Percentiles rank a stretch among this genome's conserved stretches.
Conservation (phyloP, 30 jellyfish, hydroid and myxozoan genomes). For the Aurelia sp. region DNA sequence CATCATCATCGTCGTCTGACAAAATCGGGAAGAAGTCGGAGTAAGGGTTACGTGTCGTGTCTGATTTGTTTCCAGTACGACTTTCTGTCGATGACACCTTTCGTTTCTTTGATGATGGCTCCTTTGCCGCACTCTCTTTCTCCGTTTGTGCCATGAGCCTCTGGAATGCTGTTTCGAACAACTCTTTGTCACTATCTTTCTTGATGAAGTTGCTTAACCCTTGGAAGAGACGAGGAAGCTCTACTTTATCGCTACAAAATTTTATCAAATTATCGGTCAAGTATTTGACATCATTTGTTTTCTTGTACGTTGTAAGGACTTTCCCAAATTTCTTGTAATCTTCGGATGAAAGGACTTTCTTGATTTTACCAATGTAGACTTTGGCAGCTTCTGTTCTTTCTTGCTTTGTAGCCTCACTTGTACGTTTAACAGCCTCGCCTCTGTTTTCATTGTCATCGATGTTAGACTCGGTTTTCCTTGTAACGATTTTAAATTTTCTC, state of each 20-base stretch:
- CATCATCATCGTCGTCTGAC: constrained; percentile 27
- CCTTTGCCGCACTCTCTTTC: background rate
- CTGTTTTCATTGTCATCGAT: no score
- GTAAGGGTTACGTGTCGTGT: background rate
- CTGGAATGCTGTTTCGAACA: constrained; percentile 46
- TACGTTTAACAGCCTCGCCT: no score
- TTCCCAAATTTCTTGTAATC: constrained; percentile 40
- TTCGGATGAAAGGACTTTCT: background rate
- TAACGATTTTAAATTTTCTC: no score
- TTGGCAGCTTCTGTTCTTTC: background rate
- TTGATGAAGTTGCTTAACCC: constrained; percentile 66
- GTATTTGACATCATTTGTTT: constrained; percentile 17
- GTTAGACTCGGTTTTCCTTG: no score
- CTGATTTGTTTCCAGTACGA: background rate
- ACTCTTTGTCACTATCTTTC: constrained; percentile 49
- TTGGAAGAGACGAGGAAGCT: constrained; percentile 22
- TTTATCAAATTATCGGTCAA: constrained; percentile 10
- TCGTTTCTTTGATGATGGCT: constrained; percentile 35
- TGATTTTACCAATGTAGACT: constrained; percentile 6
- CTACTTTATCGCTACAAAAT: constrained; percentile 10
- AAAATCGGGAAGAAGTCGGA: constrained; percentile 45
- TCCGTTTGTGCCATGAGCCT: constrained; percentile 13
- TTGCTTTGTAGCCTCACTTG: no score
- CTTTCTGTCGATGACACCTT: constrained; percentile 1
- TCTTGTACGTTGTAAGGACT: constrained; percentile 21